Percentiles rank a stretch among this genome's conserved stretches.
Conservation (phyloP, 92 coral and sea anemone species). For the Bergia puertoricense region DNA sequence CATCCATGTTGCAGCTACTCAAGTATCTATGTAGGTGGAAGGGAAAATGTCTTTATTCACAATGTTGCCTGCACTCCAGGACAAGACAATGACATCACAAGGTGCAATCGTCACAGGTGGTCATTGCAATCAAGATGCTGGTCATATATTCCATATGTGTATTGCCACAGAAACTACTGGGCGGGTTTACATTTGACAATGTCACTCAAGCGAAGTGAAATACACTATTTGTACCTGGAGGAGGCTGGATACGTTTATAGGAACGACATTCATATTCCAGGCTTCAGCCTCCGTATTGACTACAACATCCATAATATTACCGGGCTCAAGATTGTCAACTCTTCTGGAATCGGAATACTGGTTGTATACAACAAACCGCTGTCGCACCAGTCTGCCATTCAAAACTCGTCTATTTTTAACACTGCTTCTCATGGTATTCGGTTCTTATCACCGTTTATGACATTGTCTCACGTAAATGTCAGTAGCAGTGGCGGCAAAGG, state of each 20-base stretch:
- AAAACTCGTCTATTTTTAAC: too few species aligned
- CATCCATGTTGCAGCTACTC: too few species aligned
- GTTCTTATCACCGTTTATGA: slow-evolving; percentile 49
- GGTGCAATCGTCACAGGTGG: too few species aligned
- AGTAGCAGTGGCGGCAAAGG: slow-evolving; percentile 23
- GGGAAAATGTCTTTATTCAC: too few species aligned
- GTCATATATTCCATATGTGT: slow-evolving; percentile 31
- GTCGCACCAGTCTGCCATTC: background rate
- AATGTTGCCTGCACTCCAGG: background rate
- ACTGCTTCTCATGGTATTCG: slow-evolving; percentile 41
- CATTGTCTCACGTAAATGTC: slow-evolving; percentile 47
- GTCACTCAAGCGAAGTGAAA: slow-evolving; percentile 39
- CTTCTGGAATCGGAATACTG: slow-evolving; percentile 52
- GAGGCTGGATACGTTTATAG: slow-evolving; percentile 66
- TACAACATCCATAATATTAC: slow-evolving; percentile 39
- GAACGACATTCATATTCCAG: slow-evolving; percentile 46
- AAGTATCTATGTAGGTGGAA: background rate
- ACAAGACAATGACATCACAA: too few species aligned
- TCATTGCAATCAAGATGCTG: slow-evolving; percentile 34
- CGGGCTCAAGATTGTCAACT: slow-evolving; percentile 45
- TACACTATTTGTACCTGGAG: slow-evolving; percentile 54
- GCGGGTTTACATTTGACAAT: slow-evolving; percentile 61
- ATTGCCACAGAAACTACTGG: slow-evolving; percentile 7
- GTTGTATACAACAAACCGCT: slow-evolving; percentile 46
- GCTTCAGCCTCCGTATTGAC: background rate